A percentile compares a stretch with the other conserved stretches of the same genome.
phyloP scores from a whole-genome alignment of 2,888 invertebrate species.

The Papilio demoleus region DNA sequence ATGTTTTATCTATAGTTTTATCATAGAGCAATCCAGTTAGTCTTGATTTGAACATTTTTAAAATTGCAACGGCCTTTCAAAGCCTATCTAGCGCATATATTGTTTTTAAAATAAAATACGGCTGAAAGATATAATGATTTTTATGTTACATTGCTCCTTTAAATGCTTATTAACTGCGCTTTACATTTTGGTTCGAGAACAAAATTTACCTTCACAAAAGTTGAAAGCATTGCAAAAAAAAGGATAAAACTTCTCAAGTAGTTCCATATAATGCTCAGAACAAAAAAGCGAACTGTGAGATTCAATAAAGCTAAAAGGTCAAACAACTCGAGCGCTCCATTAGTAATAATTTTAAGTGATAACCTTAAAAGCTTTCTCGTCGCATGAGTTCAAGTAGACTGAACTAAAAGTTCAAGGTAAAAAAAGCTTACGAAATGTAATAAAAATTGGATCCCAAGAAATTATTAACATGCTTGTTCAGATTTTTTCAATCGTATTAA shows the following conservation, averaged over 20 bases:
- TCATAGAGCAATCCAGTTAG: not conserved
- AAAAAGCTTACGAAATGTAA: conserved; percentile 27
- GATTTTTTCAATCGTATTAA: too few species aligned
- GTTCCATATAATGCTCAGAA: conserved; percentile 62
- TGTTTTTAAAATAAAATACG: not conserved
- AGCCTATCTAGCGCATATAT: not conserved
- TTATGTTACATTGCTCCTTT: not conserved
- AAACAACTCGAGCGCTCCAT: conserved; percentile 66
- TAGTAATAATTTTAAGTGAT: conserved; percentile 74
- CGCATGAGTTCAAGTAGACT: conserved; percentile 62
- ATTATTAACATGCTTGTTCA: not conserved
- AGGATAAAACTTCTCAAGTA: conserved; percentile 54
- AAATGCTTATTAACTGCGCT: not conserved
- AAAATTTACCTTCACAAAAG: conserved; percentile 2
- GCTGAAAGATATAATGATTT: not conserved
- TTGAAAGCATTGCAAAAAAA: conserved; percentile 38
- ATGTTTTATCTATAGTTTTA: not conserved
- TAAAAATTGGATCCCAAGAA: not conserved
- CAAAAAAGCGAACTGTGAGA: conserved; percentile 51
- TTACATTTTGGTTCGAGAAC: not conserved
- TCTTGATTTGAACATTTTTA: not conserved
- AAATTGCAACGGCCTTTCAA: not conserved
- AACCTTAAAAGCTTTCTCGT: conserved; percentile 76
- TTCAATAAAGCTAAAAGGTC: conserved; percentile 52
- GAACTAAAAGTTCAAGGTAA: conserved; percentile 63